Conservation (phyloP, 1,140 invertebrate species). For the Drosophila tani region DNA sequence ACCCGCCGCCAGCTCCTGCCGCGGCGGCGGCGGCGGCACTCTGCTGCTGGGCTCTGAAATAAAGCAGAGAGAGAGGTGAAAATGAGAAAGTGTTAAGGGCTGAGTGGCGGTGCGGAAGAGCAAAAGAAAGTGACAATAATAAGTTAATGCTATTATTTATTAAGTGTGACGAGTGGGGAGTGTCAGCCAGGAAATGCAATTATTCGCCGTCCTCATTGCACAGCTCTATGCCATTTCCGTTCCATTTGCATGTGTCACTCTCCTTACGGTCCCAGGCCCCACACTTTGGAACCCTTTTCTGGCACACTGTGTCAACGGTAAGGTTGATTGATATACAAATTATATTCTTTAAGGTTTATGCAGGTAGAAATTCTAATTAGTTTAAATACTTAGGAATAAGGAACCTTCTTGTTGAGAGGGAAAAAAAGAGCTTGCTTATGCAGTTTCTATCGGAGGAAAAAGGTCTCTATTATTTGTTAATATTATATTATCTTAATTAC, state of each 20-base stretch:
- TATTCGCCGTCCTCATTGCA: constrained; percentile 42
- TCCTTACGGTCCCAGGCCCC: no score
- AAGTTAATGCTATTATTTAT: constrained; percentile 78
- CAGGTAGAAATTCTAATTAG: no score
- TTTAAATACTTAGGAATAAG: background rate
- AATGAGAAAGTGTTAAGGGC: constrained; percentile 48
- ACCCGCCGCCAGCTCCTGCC: constrained; percentile 85
- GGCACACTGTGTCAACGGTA: constrained; percentile 2
- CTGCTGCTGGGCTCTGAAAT: constrained; percentile 79
- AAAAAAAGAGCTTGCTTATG: no score
- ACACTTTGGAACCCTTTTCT: background rate
- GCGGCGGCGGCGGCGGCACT: constrained; percentile 87
- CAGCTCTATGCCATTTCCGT: constrained; percentile 58
- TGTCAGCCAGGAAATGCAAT: constrained; percentile 68
- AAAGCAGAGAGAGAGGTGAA: constrained; percentile 45
- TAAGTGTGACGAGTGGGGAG: constrained; percentile 45
- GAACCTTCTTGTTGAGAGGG: no score
- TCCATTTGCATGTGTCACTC: constrained; percentile 59
- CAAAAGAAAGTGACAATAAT: constrained; percentile 61
- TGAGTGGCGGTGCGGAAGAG: constrained; percentile 31
- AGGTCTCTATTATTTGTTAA: no score
- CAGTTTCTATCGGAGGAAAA: no score
- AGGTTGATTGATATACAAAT: background rate
- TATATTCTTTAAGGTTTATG: background rate
- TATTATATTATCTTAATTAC: no score